Evolutionary conservation across 2,888 invertebrate species (phyloP).

Genomic region (Orchesella flavescens): DNA sequence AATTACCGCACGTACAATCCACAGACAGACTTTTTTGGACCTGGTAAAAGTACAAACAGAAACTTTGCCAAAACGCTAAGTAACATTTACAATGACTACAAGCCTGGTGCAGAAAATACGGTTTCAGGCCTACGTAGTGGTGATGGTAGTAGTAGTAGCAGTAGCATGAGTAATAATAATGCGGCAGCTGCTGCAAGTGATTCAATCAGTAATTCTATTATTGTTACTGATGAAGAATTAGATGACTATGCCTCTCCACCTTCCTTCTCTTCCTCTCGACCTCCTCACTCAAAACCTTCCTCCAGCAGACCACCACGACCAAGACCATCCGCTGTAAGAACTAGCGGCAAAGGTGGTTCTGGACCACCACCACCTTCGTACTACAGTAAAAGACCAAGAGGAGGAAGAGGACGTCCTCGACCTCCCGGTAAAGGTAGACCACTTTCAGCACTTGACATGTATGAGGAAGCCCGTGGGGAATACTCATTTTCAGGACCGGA

Average conservation of each 20-base stretch:
- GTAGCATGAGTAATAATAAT: background rate
- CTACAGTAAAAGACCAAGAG: background rate
- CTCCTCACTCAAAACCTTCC: background rate
- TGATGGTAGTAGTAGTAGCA: conserved; percentile 11
- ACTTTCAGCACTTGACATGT: conserved; percentile 36
- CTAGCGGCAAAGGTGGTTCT: conserved; percentile 4
- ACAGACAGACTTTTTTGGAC: conserved; percentile 23
- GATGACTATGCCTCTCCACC: background rate
- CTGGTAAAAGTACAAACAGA: conserved; percentile 9
- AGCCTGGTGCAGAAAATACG: conserved; percentile 42
- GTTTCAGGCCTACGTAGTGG: background rate
- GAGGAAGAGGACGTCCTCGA: too few species aligned
- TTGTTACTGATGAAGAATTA: conserved; percentile 20
- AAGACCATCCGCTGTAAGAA: conserved; percentile 10
- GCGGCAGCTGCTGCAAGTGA: conserved; percentile 16
- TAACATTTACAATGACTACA: conserved; percentile 54
- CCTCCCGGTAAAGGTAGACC: background rate
- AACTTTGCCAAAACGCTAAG: conserved; percentile 51
- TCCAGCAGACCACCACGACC: conserved; percentile 3
- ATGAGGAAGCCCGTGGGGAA: background rate
- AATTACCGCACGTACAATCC: conserved; percentile 39
- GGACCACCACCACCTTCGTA: conserved; percentile 18
- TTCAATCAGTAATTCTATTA: background rate
- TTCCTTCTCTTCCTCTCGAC: conserved; percentile 5
- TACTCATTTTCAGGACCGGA: conserved; percentile 13